Evolutionary conservation across 1,140 invertebrate species (phyloP).

Genomic region (Wasmannia auropunctata): DNA sequence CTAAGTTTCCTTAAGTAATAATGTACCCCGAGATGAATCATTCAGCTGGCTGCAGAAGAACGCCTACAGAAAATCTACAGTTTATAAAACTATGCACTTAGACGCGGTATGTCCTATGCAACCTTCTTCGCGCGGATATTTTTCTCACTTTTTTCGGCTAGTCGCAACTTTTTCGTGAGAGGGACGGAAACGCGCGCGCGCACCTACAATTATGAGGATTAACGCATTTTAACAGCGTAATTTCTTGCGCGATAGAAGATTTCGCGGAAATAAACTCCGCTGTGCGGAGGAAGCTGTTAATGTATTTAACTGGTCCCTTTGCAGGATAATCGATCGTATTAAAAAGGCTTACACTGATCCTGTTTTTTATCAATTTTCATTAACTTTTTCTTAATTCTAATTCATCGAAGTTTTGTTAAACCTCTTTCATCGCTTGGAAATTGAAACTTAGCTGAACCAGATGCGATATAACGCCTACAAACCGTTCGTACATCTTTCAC

Average conservation of each 20-base stretch:
- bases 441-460: background rate
- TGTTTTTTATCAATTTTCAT: background rate
- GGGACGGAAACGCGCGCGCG: background rate
- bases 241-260: slow-evolving; percentile 4
- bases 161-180: slow-evolving; percentile 36
- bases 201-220: slow-evolving; percentile 41
- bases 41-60: background rate
- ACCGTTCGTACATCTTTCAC: background rate
- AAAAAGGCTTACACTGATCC: background rate
- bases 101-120: background rate
- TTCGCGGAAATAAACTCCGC: background rate
- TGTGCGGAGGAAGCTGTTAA: background rate
- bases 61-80: slow-evolving; percentile 1
- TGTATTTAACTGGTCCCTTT: background rate
- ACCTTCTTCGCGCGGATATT: slow-evolving; percentile 7
- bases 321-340: background rate
- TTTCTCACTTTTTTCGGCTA: slow-evolving; percentile 7
- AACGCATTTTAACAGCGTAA: slow-evolving; percentile 19
- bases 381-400: background rate
- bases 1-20: slow-evolving; percentile 19
- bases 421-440: background rate
- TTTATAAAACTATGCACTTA: slow-evolving; percentile 31
- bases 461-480: background rate
- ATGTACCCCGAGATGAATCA: slow-evolving; percentile 19
- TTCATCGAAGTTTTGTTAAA: background rate